These are phyloP conservation scores for Leptopilina drosophilae DNA, from an alignment of 2,888 invertebrate genomes.

Conservation along the genomic window DNA sequence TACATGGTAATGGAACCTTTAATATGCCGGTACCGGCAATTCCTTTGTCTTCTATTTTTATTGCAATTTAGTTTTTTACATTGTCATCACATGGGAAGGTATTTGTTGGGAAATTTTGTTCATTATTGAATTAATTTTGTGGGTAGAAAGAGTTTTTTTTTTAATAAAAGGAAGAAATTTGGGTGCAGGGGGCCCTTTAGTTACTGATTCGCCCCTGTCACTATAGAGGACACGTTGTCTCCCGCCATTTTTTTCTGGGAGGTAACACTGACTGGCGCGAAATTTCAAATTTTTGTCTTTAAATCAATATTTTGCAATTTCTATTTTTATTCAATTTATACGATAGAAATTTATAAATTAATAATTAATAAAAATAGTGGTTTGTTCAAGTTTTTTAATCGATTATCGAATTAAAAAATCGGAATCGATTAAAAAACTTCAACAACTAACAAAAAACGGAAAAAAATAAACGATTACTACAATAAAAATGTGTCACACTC, in stretches of 20 bases:
- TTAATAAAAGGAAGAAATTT: not conserved
- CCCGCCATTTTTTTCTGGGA: constrained; percentile 37
- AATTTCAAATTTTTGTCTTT: not conserved
- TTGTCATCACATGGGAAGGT: too few relatives aligned
- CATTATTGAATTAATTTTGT: not conserved
- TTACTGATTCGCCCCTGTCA: constrained; percentile 43
- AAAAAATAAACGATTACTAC: too few relatives aligned
- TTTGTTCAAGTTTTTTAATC: too few relatives aligned
- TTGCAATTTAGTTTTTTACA: too few relatives aligned
- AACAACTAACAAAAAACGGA: too few relatives aligned
- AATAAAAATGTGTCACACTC: too few relatives aligned
- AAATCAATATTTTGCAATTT: not conserved
- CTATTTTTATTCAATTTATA: too few relatives aligned
- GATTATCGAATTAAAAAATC: too few relatives aligned
- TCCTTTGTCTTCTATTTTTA: not conserved
- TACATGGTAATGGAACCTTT: too few relatives aligned
- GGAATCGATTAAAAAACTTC: too few relatives aligned
- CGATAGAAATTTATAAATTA: too few relatives aligned
- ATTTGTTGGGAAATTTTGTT: not conserved
- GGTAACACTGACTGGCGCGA: not conserved
- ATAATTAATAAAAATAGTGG: too few relatives aligned
- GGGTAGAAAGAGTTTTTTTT: not conserved
- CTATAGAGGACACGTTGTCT: constrained; percentile 56
- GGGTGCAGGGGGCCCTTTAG: not conserved
- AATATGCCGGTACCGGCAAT: constrained; percentile 38